Conservation (phyloP, 2,797 vertebrate genomes). For the Scolopax bukidnonensis region DNA sequence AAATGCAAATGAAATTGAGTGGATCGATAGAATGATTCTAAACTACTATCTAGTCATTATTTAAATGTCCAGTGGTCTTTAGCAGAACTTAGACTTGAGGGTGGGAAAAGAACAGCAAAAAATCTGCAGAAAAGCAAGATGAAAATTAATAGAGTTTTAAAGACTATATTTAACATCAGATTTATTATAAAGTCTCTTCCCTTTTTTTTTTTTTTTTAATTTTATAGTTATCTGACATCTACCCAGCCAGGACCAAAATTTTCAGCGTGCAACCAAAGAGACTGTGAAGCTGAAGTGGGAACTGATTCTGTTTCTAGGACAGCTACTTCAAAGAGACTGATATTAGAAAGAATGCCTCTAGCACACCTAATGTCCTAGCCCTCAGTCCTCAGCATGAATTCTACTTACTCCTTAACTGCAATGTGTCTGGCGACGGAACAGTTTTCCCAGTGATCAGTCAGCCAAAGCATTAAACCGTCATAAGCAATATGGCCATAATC, state of each 20-base stretch:
- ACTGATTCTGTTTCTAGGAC: neutral
- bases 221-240: neutral
- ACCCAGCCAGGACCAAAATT: neutral
- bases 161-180: neutral
- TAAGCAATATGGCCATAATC: constrained; percentile 59
- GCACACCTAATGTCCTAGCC: neutral
- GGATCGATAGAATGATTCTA: neutral
- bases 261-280: neutral
- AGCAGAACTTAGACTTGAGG: neutral
- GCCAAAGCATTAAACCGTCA: constrained; percentile 27
- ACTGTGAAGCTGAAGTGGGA: neutral
- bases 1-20: neutral
- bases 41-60: neutral
- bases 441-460: constrained; percentile 34
- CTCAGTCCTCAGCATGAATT: neutral
- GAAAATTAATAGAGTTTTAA: neutral
- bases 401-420: neutral
- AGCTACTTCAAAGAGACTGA: constrained; percentile 18
- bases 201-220: neutral
- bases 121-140: neutral
- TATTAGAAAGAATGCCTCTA: constrained; percentile 22
- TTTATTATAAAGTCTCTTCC: neutral
- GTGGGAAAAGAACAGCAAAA: neutral
- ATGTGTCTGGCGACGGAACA: neutral
- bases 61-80: neutral